Base-by-base conservation (phyloP, 2,888 invertebrate genomes). In the Drosophila phalerata region DNA sequence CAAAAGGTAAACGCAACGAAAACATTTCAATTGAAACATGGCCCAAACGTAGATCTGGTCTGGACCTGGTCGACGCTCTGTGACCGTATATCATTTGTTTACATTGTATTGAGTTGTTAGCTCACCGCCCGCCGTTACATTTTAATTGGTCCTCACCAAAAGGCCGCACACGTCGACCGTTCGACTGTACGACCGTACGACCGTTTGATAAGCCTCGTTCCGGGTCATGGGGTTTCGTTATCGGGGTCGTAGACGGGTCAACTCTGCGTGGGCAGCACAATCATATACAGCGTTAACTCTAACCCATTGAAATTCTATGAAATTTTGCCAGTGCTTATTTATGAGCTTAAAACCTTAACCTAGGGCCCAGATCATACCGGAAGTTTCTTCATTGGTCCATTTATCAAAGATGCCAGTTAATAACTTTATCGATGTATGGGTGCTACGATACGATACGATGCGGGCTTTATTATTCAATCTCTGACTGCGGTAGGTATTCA, bases 101-200 rank as follows among this genome's bases (percentile, higher is more conserved):
- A 85, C 87, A 88, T 85, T 85, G 84, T 84, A 85, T 85, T 88
- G 84, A 85, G 84, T 84, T 88, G 84, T 88, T 86, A 81, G 85
- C 69, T 72, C 65, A 62, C 79, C 79, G 81, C 81, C 81, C 65
- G 81, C 81, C 70, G 65, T 47, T 73, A 69, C 78, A 71, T 73
- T 88, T 88, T 86, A 86, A 88, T 88, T 85, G 84, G 73, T 61
- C 48, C 63, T 64, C 76, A 38, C 28, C 28, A 17, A 58, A 17
- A 58, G 88, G 48, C 86, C 84, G 73, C 84, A 88, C 84, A 84
- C 84, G 69, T 68, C 66, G 81, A 22, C n/a, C n/a, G n/a, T n/a
- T n/a, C n/a, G n/a, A n/a, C n/a, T n/a, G n/a, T n/a, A n/a, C n/a
- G n/a, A n/a, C n/a, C 61, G 37, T 64, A 47, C 47, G 40, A 37